phyloP scores from a whole-genome alignment of 2,113 vertebrate species.

The Clarias magur region DNA sequence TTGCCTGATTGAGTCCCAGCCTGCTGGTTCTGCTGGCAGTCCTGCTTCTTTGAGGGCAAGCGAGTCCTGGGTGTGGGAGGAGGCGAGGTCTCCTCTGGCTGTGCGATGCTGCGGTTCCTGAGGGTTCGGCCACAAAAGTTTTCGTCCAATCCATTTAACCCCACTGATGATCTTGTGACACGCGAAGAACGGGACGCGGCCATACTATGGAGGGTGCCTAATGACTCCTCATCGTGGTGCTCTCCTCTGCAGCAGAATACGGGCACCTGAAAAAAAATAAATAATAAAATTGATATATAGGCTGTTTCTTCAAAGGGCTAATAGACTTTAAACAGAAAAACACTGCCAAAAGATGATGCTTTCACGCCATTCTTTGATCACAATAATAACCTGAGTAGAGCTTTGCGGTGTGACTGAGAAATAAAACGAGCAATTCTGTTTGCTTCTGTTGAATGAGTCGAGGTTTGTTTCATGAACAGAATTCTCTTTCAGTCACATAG shows the following conservation, averaged over 20 bases:
- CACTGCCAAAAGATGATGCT: background rate
- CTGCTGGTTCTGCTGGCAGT: slow-evolving; percentile 70
- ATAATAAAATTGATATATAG: background rate
- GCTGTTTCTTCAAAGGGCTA: background rate
- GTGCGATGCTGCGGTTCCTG: slow-evolving; percentile 98
- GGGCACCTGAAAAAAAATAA: slow-evolving; percentile 85
- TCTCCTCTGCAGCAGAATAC: slow-evolving; percentile 80
- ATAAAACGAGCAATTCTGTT: no score
- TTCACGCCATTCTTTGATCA: background rate
- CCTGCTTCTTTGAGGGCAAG: slow-evolving; percentile 89
- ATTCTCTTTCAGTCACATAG: background rate
- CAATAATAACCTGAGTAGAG: background rate
- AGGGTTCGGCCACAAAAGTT: slow-evolving; percentile 98
- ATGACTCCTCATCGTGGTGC: slow-evolving; percentile 92
- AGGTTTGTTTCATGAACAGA: no score
- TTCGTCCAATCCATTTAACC: slow-evolving; percentile 99
- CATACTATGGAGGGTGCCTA: slow-evolving; percentile 98
- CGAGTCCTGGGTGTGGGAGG: slow-evolving; percentile 86
- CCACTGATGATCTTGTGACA: slow-evolving; percentile 99
- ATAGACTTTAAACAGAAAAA: background rate
- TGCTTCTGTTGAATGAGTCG: no score
- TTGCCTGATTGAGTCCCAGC: slow-evolving; percentile 71
- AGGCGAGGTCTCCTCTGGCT: slow-evolving; percentile 88
- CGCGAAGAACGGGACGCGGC: slow-evolving; percentile 99
- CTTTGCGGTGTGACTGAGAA: background rate